Evolutionary conservation across 2,797 vertebrate species (phyloP).

Genomic region (Myotis myotis): DNA sequence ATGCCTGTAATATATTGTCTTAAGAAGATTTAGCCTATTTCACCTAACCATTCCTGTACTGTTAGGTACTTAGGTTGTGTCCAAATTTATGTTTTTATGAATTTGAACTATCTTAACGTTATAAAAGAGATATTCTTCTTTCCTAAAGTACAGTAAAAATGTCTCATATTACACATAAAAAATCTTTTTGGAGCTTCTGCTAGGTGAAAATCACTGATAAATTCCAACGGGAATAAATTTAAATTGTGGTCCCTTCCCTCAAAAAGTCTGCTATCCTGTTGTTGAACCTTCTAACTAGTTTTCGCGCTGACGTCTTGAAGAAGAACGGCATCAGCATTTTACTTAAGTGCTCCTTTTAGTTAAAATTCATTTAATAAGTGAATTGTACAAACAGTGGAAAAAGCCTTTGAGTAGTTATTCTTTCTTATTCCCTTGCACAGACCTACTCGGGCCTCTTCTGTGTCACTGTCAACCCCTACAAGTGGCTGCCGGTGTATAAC

Average conservation of each 20-base stretch:
- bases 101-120: background rate
- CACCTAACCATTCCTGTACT: background rate
- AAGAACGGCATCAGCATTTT: background rate
- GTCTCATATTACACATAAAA: background rate
- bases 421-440: slow-evolving; percentile 77
- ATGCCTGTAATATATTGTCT: background rate
- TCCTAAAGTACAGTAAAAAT: slow-evolving; percentile 7
- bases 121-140: background rate
- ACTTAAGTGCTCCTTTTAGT: background rate
- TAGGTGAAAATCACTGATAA: background rate
- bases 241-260: background rate
- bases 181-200: background rate
- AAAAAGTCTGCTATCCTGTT: background rate
- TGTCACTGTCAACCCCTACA: slow-evolving; percentile 94
- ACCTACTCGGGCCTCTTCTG: slow-evolving; percentile 95
- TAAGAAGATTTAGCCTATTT: background rate
- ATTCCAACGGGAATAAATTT: background rate
- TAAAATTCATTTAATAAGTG: slow-evolving; percentile 25
- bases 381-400: background rate
- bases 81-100: slow-evolving; percentile 12
- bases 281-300: background rate
- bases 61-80: background rate
- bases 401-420: background rate
- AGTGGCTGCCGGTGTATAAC: slow-evolving; percentile 94
- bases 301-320: background rate